phyloP scores from a whole-genome alignment of 53 echinoderm and acorn worm species.

The Paelopatides confundens region DNA sequence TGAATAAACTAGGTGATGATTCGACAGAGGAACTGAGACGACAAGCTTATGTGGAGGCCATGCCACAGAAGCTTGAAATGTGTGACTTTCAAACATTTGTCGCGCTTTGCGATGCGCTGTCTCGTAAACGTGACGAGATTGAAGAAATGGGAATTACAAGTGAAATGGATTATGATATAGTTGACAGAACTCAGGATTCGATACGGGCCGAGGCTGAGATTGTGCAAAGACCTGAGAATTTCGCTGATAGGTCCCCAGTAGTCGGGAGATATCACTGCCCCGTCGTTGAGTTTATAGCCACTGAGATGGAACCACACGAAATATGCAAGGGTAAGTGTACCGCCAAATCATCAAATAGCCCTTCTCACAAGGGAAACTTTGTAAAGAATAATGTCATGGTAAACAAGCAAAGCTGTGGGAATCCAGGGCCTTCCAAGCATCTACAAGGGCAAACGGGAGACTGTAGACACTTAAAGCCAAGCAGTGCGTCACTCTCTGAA shows the following conservation, averaged over 20 bases:
- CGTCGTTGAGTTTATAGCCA: constrained; percentile 47
- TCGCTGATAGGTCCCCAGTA: constrained; percentile 18
- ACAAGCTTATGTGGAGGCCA: constrained; percentile 84
- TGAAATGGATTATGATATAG: constrained; percentile 49
- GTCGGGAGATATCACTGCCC: constrained; percentile 44
- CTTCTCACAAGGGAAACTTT: constrained; percentile 49
- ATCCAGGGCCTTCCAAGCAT: constrained; percentile 55
- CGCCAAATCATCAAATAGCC: constrained; percentile 49
- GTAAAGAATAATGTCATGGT: constrained; percentile 50
- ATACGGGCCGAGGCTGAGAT: constrained; percentile 52
- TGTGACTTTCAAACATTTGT: constrained; percentile 98
- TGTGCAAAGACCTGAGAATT: constrained; percentile 31
- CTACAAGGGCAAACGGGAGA: constrained; percentile 40
- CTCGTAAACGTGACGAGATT: constrained; percentile 73
- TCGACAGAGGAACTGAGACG: constrained; percentile 83
- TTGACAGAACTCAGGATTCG: constrained; percentile 49
- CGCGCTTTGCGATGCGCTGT: constrained; percentile 84
- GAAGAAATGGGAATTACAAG: constrained; percentile 42
- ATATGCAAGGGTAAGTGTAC: constrained; percentile 57
- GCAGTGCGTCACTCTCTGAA: constrained; percentile 53
- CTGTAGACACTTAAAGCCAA: constrained; percentile 44
- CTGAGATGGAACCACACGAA: constrained; percentile 52
- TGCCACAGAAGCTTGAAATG: constrained; percentile 90
- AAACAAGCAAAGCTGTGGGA: constrained; percentile 42
- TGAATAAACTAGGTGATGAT: constrained; percentile 94